Evolutionary conservation across 2,797 vertebrate species (phyloP).

Genomic region (Phrynocephalus guinanensis): DNA sequence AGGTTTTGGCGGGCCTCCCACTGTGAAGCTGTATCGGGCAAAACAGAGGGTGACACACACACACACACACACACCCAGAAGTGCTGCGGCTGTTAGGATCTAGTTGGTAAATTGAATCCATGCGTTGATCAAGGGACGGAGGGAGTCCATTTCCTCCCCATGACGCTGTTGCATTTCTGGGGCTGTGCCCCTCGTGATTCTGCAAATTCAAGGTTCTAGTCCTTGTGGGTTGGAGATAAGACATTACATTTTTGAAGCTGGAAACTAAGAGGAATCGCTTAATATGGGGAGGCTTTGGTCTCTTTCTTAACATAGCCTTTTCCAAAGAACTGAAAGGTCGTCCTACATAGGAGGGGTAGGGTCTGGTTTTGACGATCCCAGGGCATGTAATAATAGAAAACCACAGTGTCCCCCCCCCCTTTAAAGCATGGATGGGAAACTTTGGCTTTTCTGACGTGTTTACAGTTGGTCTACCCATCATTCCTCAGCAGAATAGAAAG

Average conservation of each 20-base stretch:
- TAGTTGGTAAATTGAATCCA: neutral
- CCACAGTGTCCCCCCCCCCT: too few species aligned
- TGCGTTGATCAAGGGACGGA: neutral
- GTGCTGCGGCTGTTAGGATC: too few species aligned
- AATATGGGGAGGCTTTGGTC: neutral
- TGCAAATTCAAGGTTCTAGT: neutral
- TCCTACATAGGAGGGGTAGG: too few species aligned
- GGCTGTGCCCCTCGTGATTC: neutral
- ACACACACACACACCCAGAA: too few species aligned
- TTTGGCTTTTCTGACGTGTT: too few species aligned
- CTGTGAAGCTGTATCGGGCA: neutral
- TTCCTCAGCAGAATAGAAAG: too few species aligned
- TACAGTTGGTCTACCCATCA: too few species aligned
- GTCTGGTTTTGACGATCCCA: too few species aligned
- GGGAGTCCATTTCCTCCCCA: neutral
- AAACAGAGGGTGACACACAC: too few species aligned
- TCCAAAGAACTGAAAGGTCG: neutral
- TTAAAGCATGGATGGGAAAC: too few species aligned
- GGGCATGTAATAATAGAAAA: too few species aligned
- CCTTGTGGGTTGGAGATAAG: neutral
- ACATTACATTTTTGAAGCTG: neutral
- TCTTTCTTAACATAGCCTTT: too few species aligned
- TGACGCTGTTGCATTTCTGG: neutral
- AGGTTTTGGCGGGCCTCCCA: neutral
- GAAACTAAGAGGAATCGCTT: neutral